Base-by-base conservation (phyloP, 1,140 invertebrate genomes). In the Sitophilus oryzae region DNA sequence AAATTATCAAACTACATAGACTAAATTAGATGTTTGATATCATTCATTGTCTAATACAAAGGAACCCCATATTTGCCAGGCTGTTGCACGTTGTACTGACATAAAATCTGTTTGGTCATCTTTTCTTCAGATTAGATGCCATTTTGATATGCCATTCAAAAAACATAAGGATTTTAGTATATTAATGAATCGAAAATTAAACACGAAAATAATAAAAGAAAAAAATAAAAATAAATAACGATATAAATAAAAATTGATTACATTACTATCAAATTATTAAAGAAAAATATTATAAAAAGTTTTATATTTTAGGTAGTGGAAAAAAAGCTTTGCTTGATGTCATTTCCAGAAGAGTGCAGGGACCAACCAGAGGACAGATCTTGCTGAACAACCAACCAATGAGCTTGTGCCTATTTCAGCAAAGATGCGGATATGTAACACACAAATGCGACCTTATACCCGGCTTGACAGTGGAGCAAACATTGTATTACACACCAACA, bases 251-350 rank as follows among this genome's bases (percentile, higher is more conserved):
- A n/a, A n/a, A n/a, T n/a, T n/a, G n/a, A n/a, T n/a, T n/a, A n/a
- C n/a, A n/a, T n/a, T n/a, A n/a, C n/a, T n/a, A n/a, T n/a, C n/a
- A n/a, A n/a, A n/a, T n/a, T n/a, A n/a, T n/a, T n/a, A n/a, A n/a
- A n/a, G n/a, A n/a, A n/a, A n/a, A n/a, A n/a, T n/a, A n/a, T 40
- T 50, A 11, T 15, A 14, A 23, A 8, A 22, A 8, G 9, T 43
- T 42, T 23, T 22, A 22, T 37, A 49, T 63, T 68, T 6, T 58
- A 87, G 88, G 88, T 11, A 93, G 90, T 59, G 92, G 93, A 0
- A 96, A 96, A 70, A 77, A 89, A 47, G 91, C 92, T 0, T 76
- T 96, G 1, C 73, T 96, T 3, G 92, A 95, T 68, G 91, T 95
- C 1, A 93, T 95, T 21, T 86, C 89, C 4, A 79, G 91, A n/a